Evolutionary conservation across 1,140 invertebrate species (phyloP).

Genomic region (Lycorma delicatula): DNA sequence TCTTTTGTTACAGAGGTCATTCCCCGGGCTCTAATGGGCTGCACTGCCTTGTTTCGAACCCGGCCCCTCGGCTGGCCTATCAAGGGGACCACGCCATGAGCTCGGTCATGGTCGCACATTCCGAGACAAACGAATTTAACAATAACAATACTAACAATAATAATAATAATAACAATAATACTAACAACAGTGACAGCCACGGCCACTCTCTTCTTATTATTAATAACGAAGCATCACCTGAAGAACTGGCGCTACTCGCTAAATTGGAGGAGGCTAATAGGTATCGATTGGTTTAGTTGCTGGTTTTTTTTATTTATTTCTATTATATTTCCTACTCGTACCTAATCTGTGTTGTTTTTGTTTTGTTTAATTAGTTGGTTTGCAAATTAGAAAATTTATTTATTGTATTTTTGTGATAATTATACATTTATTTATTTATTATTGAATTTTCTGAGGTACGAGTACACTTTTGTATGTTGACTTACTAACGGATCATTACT

Average conservation of each 20-base stretch:
- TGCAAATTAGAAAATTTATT: too few relatives aligned
- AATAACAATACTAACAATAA: constrained; percentile 15
- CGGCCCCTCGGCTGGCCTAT: constrained; percentile 34
- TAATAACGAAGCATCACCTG: constrained; percentile 39
- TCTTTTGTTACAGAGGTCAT: constrained; percentile 31
- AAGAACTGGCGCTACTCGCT: constrained; percentile 74
- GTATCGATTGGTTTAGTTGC: constrained; percentile 38
- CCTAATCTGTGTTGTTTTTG: not conserved
- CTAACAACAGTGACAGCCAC: constrained; percentile 8
- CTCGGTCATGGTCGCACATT: constrained; percentile 29
- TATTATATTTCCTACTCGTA: not conserved
- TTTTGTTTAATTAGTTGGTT: not conserved
- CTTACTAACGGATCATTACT: too few relatives aligned
- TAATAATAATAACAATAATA: constrained; percentile 12
- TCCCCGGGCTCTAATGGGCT: constrained; percentile 35
- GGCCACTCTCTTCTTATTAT: constrained; percentile 33
- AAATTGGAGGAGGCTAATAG: constrained; percentile 90
- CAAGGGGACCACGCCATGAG: constrained; percentile 31
- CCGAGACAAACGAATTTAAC: constrained; percentile 29
- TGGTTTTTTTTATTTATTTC: not conserved
- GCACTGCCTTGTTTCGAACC: constrained; percentile 30
- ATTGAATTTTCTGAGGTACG: too few relatives aligned
- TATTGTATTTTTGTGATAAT: too few relatives aligned
- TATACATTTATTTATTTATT: too few relatives aligned
- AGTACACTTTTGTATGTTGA: too few relatives aligned